Conservation (phyloP, 1,140 invertebrate species). For the Delia radicum region DNA sequence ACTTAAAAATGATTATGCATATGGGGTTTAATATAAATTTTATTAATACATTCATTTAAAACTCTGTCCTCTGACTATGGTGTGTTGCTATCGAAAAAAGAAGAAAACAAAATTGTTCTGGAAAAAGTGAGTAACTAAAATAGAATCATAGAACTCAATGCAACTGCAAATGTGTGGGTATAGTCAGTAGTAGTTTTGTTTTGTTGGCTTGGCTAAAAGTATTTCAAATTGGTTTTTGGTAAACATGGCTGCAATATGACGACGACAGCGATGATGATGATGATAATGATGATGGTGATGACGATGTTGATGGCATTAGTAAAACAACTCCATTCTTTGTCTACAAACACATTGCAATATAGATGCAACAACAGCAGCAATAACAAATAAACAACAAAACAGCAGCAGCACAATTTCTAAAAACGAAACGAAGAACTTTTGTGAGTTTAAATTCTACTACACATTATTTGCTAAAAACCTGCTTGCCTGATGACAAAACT, state of each 20-base stretch:
- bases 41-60: no score
- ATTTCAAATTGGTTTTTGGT: background rate
- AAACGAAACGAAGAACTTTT: background rate
- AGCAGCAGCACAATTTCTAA: background rate
- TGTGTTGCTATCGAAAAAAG: no score
- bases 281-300: background rate
- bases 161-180: no score
- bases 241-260: background rate
- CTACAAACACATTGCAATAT: background rate
- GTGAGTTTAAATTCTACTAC: background rate
- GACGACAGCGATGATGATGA: background rate
- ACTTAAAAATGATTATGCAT: no score
- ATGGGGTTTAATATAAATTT: no score
- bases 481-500: conserved; percentile 27
- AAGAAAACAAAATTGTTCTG: no score
- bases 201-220: background rate
- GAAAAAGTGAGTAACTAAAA: no score
- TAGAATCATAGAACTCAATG: no score
- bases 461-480: conserved; percentile 17
- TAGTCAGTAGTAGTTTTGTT: background rate
- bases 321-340: background rate
- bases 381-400: background rate
- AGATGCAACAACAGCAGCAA: background rate
- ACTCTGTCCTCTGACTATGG: no score
- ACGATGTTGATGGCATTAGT: background rate